phyloP scores from a whole-genome alignment of 2,888 invertebrate species.

The Phengaris arion region DNA sequence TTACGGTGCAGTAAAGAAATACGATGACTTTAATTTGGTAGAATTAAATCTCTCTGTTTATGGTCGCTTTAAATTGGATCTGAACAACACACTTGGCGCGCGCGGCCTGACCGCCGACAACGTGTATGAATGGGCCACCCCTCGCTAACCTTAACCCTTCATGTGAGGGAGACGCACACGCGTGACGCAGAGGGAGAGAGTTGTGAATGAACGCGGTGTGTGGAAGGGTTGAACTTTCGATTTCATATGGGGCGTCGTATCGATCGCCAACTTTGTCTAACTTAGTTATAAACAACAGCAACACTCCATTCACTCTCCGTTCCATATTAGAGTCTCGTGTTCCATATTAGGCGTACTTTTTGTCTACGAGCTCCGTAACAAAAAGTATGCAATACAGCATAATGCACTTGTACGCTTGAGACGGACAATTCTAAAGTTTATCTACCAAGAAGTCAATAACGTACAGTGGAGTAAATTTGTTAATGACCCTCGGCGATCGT shows the following conservation, averaged over 20 bases:
- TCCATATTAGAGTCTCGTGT: neutral
- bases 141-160: conserved; percentile 12
- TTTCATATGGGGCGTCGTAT: conserved; percentile 72
- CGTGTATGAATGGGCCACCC: conserved; percentile 58
- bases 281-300: conserved; percentile 30
- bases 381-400: too few species aligned
- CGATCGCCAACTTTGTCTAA: conserved; percentile 58
- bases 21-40: too few species aligned
- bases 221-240: conserved; percentile 61
- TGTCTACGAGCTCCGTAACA: too few species aligned
- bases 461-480: too few species aligned
- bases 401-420: too few species aligned
- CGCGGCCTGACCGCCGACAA: conserved; percentile 74
- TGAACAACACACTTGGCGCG: conserved; percentile 43
- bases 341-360: too few species aligned
- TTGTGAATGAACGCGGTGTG: conserved; percentile 13
- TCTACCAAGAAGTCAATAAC: too few species aligned
- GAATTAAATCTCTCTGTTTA: too few species aligned
- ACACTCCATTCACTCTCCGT: neutral
- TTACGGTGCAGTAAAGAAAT: too few species aligned
- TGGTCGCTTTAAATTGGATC: too few species aligned
- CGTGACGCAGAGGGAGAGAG: conserved; percentile 2
- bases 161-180: neutral
- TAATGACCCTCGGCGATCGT: too few species aligned
- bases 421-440: too few species aligned